Evolutionary conservation across 1,140 invertebrate species (phyloP), one percentile per base, ranked within the genome.

Genomic region (Rhopalosiphum padi): DNA sequence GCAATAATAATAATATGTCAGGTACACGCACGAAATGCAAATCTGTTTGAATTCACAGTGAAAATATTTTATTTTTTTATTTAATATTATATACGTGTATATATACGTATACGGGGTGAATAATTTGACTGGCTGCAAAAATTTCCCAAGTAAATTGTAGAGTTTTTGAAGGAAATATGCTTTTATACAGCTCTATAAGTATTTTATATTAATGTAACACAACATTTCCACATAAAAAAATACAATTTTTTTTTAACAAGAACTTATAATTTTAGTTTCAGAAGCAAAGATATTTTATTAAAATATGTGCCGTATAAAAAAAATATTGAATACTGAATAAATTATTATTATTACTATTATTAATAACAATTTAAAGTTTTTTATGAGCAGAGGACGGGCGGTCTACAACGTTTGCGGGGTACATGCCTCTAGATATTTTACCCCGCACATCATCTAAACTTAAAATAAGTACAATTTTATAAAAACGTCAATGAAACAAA

Each of bases 1-100:
- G 41, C 41, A 86, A 86, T 41, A 46, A 86, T 37, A 87, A 86
- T 87, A 87, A 46, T 46, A 87, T 30, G 48, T 89, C 30, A 48
- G 37, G 25, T 37, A 51, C 48, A 89, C 51, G 48, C 35, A 23
- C 21, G 9, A 53, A 89, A 89, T 37, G 87, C 9, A 55, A 89
- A 89, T 89, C 48, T 89, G n/a, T 89, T 89, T 30, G n/a, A 53
- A 53, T 51, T 51, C 43, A n/a, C n/a, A 35, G 22, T 35, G n/a
- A 35, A n/a, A 30, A 11, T 83, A 85, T 85, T 41, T 23, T 41
- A 85, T 37, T 85, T 85, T 68, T 68, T 68, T 68, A 77, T 77
- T 77, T 18, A n/a, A 77, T 18, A 21, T 77, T 68, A 60, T 30
- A 30, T 68, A 68, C n/a, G 18, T 48, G 11, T 48, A 48, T 18